Percentiles rank a stretch among this genome's conserved stretches.
These are phyloP conservation scores for Lophius piscatorius DNA, from an alignment of 2,113 vertebrate genomes.

Conservation along the genomic window DNA sequence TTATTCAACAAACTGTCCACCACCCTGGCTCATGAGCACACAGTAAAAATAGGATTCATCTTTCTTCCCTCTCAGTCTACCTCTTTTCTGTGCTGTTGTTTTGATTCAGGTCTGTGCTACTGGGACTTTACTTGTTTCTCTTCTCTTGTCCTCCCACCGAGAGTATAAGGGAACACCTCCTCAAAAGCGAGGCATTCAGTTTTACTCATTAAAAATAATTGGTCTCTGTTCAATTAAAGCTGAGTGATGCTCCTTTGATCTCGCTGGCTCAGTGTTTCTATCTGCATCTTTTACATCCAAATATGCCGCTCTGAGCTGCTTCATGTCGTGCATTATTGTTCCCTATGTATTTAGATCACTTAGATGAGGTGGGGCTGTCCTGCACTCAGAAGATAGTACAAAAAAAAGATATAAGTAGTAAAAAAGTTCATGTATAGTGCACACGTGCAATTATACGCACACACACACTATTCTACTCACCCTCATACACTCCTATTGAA, in stretches of 20 bases:
- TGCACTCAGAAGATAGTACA: constrained; percentile 25
- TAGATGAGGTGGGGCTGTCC: constrained; percentile 1
- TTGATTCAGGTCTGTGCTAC: constrained; percentile 31
- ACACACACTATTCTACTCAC: constrained; percentile 12
- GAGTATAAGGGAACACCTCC: constrained; percentile 55
- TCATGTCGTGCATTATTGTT: constrained; percentile 30
- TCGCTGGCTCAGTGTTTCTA: constrained; percentile 32
- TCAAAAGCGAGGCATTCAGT: constrained; percentile 55
- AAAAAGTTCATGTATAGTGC: constrained; percentile 24
- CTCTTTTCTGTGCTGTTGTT: constrained; percentile 37
- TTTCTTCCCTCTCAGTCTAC: constrained; percentile 8
- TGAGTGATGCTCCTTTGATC: constrained; percentile 66
- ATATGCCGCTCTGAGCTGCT: constrained; percentile 25
- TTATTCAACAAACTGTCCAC: background rate
- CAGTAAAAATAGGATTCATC: constrained; percentile 10
- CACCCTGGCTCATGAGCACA: constrained; percentile 10
- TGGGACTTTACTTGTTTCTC: constrained; percentile 53
- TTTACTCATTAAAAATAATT: constrained; percentile 78
- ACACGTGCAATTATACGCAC: constrained; percentile 22
- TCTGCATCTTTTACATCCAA: constrained; percentile 41
- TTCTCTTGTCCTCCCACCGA: constrained; percentile 13
- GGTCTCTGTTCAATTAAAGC: constrained; percentile 70
- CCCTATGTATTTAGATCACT: constrained; percentile 31
- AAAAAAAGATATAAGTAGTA: constrained; percentile 24
- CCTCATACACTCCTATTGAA: constrained; percentile 42